phyloP scores from a whole-genome alignment of 2,797 vertebrate species.

The Sciaenops ocellatus region DNA sequence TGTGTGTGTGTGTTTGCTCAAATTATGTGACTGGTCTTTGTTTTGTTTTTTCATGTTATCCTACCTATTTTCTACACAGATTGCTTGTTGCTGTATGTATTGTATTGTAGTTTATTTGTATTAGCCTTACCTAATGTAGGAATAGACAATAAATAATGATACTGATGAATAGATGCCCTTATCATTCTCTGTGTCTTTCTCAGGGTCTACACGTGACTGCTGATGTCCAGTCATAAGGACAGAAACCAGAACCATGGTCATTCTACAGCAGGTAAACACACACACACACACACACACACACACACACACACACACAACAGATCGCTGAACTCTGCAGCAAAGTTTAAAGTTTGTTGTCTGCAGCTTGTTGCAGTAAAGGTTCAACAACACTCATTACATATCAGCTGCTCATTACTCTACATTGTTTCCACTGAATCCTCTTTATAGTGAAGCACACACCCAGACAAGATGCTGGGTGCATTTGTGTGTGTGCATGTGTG shows the following conservation, averaged over 20 bases:
- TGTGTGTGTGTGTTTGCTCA: too few relatives aligned
- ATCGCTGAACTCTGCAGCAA: not conserved
- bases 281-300: slow-evolving; percentile 29
- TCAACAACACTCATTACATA: slow-evolving; percentile 27
- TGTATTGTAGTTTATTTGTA: not conserved
- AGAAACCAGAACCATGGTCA: slow-evolving; percentile 78
- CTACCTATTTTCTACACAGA: not conserved
- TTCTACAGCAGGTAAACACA: slow-evolving; percentile 82
- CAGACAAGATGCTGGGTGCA: not conserved
- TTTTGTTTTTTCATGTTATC: not conserved
- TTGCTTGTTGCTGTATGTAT: not conserved
- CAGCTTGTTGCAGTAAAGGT: not conserved
- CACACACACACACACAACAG: slow-evolving; percentile 16
- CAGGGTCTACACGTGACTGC: slow-evolving; percentile 56
- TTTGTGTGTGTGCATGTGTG: slow-evolving; percentile 18
- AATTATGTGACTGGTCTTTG: too few relatives aligned
- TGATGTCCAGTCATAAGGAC: slow-evolving; percentile 67
- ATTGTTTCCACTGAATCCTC: slow-evolving; percentile 28
- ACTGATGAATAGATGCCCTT: not conserved
- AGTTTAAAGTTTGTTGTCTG: not conserved
- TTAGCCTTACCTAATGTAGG: not conserved
- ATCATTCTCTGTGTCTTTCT: not conserved
- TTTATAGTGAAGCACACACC: slow-evolving; percentile 19
- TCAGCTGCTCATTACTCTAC: slow-evolving; percentile 15
- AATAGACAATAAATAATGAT: not conserved